Conservation (phyloP, 2,797 vertebrate species). For the Dermochelys coriacea region DNA sequence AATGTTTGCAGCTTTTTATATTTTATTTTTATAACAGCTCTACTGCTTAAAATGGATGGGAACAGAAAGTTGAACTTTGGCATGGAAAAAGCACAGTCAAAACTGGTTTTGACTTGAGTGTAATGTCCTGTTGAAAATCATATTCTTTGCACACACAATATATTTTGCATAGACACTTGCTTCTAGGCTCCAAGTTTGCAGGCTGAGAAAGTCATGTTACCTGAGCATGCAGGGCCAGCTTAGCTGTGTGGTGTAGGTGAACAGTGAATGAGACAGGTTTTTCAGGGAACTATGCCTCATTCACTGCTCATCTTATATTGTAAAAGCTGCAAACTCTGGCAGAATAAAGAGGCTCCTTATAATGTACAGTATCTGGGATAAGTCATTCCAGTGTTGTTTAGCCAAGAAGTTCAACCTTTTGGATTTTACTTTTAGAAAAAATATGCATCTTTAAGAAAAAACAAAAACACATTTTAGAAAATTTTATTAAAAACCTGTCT, state of each 20-base stretch:
- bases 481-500: background rate
- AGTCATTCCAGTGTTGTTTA: background rate
- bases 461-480: background rate
- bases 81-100: conserved; percentile 6
- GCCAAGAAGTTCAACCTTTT: background rate
- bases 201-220: conserved; percentile 51
- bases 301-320: background rate
- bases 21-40: background rate
- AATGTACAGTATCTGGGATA: background rate
- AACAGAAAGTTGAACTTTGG: conserved; percentile 47
- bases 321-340: background rate
- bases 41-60: background rate
- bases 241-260: background rate
- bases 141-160: background rate
- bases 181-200: conserved; percentile 20
- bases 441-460: background rate
- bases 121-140: background rate
- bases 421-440: background rate
- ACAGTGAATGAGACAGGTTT: background rate
- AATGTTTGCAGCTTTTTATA: background rate
- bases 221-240: conserved; percentile 30
- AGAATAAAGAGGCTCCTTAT: background rate
- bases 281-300: background rate
- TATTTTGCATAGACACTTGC: background rate
- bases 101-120: conserved; percentile 36